Percentiles rank a stretch among this genome's conserved stretches.
phyloP scores from a whole-genome alignment of 2,888 invertebrate species.

The Sinhomidia bicolor region DNA sequence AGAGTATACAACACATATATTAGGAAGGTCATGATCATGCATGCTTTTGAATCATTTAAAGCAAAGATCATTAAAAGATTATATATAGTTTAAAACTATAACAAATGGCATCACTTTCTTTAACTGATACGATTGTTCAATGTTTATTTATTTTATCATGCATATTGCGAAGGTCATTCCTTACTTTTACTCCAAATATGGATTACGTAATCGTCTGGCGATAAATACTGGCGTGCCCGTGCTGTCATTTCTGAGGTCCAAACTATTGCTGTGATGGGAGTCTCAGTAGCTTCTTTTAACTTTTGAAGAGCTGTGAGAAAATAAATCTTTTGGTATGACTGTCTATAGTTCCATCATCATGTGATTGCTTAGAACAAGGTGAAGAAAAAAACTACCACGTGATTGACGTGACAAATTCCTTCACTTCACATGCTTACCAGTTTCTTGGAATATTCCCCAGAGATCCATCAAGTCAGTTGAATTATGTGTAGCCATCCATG shows the following conservation, averaged over 20 bases:
- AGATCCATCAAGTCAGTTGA: slow-evolving; percentile 82
- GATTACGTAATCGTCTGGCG: slow-evolving; percentile 90
- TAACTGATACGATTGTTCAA: too few species aligned
- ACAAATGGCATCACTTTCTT: too few species aligned
- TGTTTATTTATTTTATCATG: not conserved
- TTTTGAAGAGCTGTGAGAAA: slow-evolving; percentile 61
- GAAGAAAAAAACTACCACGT: too few species aligned
- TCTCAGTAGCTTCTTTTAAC: slow-evolving; percentile 81
- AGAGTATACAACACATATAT: not conserved
- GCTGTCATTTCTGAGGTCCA: slow-evolving; percentile 93
- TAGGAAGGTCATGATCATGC: not conserved
- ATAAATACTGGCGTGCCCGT: slow-evolving; percentile 85
- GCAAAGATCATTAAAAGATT: too few species aligned
- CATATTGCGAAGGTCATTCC: not conserved
- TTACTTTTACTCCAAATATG: slow-evolving; percentile 82
- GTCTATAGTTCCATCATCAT: too few species aligned
- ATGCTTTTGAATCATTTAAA: slow-evolving; percentile 85
- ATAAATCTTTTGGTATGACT: too few species aligned
- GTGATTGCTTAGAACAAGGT: too few species aligned
- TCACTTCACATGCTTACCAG: not conserved
- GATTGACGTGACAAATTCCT: too few species aligned
- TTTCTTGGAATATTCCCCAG: slow-evolving; percentile 80
- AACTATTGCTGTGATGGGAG: slow-evolving; percentile 86
- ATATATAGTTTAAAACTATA: too few species aligned
- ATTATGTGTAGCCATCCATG: slow-evolving; percentile 82